Percentiles rank a stretch among this genome's conserved stretches.
These are phyloP conservation scores for Alces alces DNA, from an alignment of 2,113 vertebrate genomes.

Conservation along the genomic window DNA sequence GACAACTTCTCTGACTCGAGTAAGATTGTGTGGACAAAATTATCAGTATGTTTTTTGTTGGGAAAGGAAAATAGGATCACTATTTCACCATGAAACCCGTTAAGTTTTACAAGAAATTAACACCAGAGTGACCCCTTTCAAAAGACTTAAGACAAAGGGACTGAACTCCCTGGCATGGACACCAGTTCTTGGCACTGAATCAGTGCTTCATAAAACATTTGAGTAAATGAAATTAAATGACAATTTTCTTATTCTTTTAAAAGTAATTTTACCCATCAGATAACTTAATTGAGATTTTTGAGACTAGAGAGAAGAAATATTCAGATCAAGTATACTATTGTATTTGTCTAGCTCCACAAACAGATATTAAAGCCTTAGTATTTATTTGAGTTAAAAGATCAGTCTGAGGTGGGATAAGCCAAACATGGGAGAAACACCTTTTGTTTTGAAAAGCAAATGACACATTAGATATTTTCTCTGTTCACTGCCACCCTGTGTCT, in stretches of 20 bases:
- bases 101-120: not conserved
- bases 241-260: not conserved
- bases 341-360: not conserved
- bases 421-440: not conserved
- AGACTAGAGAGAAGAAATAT: not conserved
- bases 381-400: not conserved
- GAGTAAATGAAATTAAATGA: not conserved
- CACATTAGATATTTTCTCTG: not conserved
- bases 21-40: not conserved
- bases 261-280: not conserved
- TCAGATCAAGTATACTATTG: not conserved
- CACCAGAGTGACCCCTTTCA: not conserved
- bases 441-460: not conserved
- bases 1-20: not conserved
- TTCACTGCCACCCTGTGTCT: not conserved
- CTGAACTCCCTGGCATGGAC: not conserved
- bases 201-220: not conserved
- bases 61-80: not conserved
- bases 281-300: not conserved
- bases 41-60: not conserved
- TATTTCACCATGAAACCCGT: not conserved
- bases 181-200: not conserved
- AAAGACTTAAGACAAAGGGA: not conserved
- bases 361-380: not conserved
- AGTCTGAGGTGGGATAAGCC: not conserved